Conservation (phyloP, 2,888 invertebrate species). For the Phyto melanocephala region DNA sequence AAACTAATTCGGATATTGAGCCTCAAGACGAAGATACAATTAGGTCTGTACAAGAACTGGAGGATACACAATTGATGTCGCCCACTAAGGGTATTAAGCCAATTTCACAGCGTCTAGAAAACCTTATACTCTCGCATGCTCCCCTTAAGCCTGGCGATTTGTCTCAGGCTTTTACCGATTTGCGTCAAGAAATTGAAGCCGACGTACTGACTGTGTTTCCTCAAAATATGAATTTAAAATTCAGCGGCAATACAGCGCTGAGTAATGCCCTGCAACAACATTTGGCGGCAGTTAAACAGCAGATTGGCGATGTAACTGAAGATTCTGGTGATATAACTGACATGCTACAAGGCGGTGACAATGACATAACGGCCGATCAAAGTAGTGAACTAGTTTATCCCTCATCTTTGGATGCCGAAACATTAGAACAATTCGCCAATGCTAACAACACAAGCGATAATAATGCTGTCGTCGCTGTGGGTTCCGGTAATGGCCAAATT, state of each 20-base stretch:
- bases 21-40: constrained; percentile 47
- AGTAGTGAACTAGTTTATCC: constrained; percentile 74
- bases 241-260: constrained; percentile 70
- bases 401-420: constrained; percentile 70
- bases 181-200: constrained; percentile 75
- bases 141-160: constrained; percentile 74
- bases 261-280: constrained; percentile 74
- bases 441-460: constrained; percentile 46
- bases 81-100: constrained; percentile 58
- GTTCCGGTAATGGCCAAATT: constrained; percentile 20
- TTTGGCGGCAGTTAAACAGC: constrained; percentile 64
- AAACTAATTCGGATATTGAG: constrained; percentile 54
- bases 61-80: constrained; percentile 63
- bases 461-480: constrained; percentile 24
- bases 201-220: constrained; percentile 77
- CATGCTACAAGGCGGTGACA: constrained; percentile 51
- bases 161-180: constrained; percentile 76
- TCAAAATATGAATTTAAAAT: constrained; percentile 75
- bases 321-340: constrained; percentile 67
- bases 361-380: constrained; percentile 37
- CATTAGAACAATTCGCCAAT: constrained; percentile 74
- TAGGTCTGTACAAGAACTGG: constrained; percentile 55
- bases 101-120: constrained; percentile 74
- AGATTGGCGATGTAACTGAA: constrained; percentile 57
- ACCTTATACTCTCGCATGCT: constrained; percentile 74